Evolutionary conservation across 2,888 invertebrate species (phyloP), one percentile per base, ranked within the genome.

Genomic region (Drosophila nr. fundita): DNA sequence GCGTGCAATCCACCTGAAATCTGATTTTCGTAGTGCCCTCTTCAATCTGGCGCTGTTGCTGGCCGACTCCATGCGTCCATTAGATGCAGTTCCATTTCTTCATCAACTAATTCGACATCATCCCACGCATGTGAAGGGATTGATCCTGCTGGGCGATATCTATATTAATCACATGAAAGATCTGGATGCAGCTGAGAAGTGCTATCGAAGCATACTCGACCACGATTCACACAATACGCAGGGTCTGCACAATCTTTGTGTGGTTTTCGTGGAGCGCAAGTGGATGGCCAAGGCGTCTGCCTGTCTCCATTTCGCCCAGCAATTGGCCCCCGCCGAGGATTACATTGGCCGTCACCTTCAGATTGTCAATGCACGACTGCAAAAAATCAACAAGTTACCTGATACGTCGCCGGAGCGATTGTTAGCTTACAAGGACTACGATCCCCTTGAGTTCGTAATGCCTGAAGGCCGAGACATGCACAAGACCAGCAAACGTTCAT

Each of bases 81-180:
- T 98, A 29, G 98, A 99, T 91, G 98, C 99, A 0, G 97, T 98
- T 11, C 98, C 98, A 0, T 98, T 97, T 92, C 94, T 99, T 21
- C 97, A 97, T 92, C 98, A 98, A 91, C 94, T 99, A 18, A 97
- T 99, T 68, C 95, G 97, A 80, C 96, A 97, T 91, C 97, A 99
- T 94, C 97, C 98, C 0, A 97, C 98, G 92, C 99, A 99, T 92
- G 96, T 97, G 15, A 99, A 99, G 94, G 99, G 98, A 42, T 94
- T 98, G 73, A 98, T 99, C 83, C 94, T 99, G 38, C 94, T 99
- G 18, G 99, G 99, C 15, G 99, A 99, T 92, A 98, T 99, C 91
- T 98, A 98, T 93, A 98, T 99, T 77, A 99, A 99, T 93, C 97
- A 97, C 80, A 96, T 98, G 89, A 98, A 98, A 91, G 98, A 99